These are phyloP conservation scores for Aythya baeri DNA, from an alignment of 2,113 vertebrate species.

Conservation along the genomic window DNA sequence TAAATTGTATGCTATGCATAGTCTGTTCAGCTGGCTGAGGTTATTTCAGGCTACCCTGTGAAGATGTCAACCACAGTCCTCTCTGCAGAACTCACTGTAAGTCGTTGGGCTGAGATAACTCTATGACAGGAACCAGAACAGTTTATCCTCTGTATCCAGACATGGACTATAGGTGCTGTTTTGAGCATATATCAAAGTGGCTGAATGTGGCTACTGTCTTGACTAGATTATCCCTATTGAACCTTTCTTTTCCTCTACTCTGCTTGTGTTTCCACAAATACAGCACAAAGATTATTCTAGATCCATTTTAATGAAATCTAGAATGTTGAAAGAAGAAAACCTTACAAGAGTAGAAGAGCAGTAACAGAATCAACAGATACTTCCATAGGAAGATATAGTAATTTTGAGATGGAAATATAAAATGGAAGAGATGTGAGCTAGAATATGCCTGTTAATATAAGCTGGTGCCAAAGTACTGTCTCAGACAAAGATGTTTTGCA, in stretches of 20 bases:
- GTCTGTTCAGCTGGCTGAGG: neutral
- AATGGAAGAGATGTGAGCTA: neutral
- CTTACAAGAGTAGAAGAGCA: neutral
- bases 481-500: neutral
- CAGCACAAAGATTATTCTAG: neutral
- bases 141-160: neutral
- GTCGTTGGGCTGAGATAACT: neutral
- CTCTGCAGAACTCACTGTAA: neutral
- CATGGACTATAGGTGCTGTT: rapidly evolving
- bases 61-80: neutral
- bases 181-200: neutral
- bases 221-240: neutral
- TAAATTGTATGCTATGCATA: too few relatives aligned
- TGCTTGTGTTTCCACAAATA: neutral
- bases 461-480: neutral
- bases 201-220: rapidly evolving
- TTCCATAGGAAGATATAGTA: neutral
- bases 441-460: neutral
- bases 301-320: neutral
- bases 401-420: neutral
- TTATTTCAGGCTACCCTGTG: neutral
- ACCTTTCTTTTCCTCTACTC: neutral
- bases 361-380: neutral
- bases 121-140: rapidly evolving
- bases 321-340: neutral